phyloP scores from a whole-genome alignment of 92 coral and sea anemone species.

The Chrysogorgia sp. region DNA sequence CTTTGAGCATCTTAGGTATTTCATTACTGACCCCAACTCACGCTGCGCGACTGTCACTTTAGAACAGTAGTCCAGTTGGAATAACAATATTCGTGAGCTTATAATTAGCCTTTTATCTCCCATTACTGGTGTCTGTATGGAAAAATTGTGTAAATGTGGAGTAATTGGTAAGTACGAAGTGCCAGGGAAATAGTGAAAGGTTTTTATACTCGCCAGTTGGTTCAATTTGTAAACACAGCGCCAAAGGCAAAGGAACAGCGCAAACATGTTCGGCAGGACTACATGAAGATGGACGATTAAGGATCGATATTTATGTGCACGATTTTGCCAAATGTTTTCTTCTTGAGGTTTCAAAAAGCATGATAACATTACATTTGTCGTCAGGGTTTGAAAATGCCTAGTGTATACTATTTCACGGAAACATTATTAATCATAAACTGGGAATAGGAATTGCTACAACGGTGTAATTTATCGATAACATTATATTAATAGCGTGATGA shows the following conservation, averaged over 20 bases:
- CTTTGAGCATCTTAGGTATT: not conserved
- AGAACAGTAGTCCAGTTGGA: not conserved
- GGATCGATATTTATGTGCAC: no score
- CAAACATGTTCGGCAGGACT: not conserved
- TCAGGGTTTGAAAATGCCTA: no score
- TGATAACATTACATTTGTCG: no score
- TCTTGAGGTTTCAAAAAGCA: no score
- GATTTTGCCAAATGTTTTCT: no score
- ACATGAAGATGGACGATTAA: not conserved
- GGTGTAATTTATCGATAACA: no score
- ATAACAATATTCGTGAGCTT: not conserved
- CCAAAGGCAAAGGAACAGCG: no score
- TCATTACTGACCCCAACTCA: not conserved
- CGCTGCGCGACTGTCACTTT: not conserved
- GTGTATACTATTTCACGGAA: no score
- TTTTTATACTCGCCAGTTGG: not conserved
- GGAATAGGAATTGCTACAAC: no score
- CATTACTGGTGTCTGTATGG: not conserved
- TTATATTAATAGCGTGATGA: no score
- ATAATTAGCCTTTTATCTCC: not conserved
- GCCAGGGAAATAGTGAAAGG: not conserved
- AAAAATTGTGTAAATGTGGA: conserved; percentile 11
- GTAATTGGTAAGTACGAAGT: not conserved
- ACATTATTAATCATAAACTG: no score
- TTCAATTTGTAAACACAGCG: no score